These are phyloP conservation scores for Cololabis saira DNA, from an alignment of 2,113 vertebrate genomes.

Conservation along the genomic window DNA sequence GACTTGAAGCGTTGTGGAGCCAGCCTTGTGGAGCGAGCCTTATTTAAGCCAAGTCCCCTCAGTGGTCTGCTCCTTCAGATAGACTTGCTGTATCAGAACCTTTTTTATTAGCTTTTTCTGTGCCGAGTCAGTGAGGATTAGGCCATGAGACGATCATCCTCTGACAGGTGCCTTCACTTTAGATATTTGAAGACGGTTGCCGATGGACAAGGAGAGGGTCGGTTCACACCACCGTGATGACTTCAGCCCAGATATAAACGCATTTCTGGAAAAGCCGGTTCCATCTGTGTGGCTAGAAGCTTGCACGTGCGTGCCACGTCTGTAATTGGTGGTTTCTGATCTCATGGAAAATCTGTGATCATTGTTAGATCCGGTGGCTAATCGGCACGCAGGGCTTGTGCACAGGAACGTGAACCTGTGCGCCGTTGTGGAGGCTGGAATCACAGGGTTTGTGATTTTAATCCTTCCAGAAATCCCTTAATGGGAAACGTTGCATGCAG, in stretches of 20 bases:
- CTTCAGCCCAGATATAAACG: conserved; percentile 46
- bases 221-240: conserved; percentile 45
- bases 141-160: conserved; percentile 49
- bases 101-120: conserved; percentile 46
- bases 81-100: conserved; percentile 28
- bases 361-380: conserved; percentile 68
- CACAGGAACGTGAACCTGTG: conserved; percentile 49
- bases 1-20: conserved; percentile 42
- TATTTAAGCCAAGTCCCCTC: conserved; percentile 49
- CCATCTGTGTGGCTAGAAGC: conserved; percentile 26
- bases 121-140: conserved; percentile 14
- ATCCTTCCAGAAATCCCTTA: conserved; percentile 71
- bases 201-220: not conserved
- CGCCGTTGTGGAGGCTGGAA: conserved; percentile 51
- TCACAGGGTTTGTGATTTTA: conserved; percentile 52
- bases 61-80: conserved; percentile 23
- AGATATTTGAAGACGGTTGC: conserved; percentile 35
- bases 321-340: conserved; percentile 79
- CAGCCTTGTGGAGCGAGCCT: conserved; percentile 46
- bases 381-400: conserved; percentile 53
- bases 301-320: conserved; percentile 38
- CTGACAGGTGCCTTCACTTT: conserved; percentile 64
- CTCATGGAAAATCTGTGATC: conserved; percentile 76
- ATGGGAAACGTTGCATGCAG: conserved; percentile 68
- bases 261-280: conserved; percentile 33